Evolutionary conservation across 2,888 invertebrate species (phyloP).

Genomic region (Ctena decussata): DNA sequence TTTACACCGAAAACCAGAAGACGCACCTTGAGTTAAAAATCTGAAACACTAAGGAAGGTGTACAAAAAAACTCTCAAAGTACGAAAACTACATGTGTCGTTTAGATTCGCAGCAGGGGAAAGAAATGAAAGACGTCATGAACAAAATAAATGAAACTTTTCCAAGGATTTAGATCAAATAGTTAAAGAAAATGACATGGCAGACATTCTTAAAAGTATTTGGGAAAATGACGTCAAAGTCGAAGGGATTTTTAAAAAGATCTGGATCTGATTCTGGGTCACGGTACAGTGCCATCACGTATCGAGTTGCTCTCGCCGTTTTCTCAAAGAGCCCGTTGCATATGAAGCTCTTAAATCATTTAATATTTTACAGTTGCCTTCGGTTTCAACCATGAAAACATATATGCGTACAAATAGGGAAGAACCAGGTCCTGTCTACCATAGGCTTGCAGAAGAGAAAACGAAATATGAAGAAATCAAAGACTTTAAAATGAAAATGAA

Average conservation of each 20-base stretch:
- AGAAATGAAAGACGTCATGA: constrained; percentile 1
- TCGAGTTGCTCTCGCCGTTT: background rate
- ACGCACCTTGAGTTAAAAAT: background rate
- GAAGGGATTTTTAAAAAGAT: background rate
- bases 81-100: background rate
- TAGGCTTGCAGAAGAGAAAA: background rate
- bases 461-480: background rate
- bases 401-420: background rate
- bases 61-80: constrained; percentile 1
- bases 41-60: background rate
- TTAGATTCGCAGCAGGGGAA: background rate
- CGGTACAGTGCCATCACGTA: background rate
- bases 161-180: background rate
- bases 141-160: constrained; percentile 6
- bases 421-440: background rate
- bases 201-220: background rate
- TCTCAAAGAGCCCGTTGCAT: background rate
- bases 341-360: background rate
- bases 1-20: background rate
- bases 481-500: background rate
- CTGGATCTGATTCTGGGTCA: background rate
- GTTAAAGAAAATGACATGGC: background rate
- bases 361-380: background rate
- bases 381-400: background rate
- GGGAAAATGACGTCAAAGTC: background rate